Percentiles rank a stretch among this genome's conserved stretches.
Conservation (phyloP, 2,797 vertebrate species). For the Coracias cyanogaster region DNA sequence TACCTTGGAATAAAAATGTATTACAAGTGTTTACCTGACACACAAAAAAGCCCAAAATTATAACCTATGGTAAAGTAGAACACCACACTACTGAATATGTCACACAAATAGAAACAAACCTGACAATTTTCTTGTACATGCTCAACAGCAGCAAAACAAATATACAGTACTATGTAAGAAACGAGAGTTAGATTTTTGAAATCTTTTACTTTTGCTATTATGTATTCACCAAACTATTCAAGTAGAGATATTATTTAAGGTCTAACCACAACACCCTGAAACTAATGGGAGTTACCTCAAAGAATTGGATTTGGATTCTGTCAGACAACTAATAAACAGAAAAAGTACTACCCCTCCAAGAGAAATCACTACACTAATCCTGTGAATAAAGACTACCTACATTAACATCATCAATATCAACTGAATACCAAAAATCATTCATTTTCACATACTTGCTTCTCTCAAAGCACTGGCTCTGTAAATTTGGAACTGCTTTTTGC, state of each 20-base stretch:
- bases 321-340: not conserved
- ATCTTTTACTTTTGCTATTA: not conserved
- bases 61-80: not conserved
- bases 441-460: not conserved
- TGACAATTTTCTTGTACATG: rapidly evolving
- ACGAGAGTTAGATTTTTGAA: not conserved
- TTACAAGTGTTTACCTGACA: not conserved
- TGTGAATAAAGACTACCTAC: not conserved
- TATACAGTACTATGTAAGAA: not conserved
- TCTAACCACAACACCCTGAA: not conserved
- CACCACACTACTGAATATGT: not conserved
- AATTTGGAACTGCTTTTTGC: not conserved
- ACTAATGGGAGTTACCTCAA: not conserved
- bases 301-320: not conserved
- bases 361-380: not conserved
- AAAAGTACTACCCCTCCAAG: not conserved
- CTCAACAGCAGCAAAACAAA: not conserved
- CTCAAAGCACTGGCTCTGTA: not conserved
- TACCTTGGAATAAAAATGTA: not conserved
- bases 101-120: not conserved
- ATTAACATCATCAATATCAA: not conserved
- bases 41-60: not conserved
- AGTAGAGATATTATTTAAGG: not conserved
- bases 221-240: not conserved
- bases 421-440: not conserved